phyloP scores from a whole-genome alignment of 1,140 invertebrate genomes.

The Lerema accius region DNA sequence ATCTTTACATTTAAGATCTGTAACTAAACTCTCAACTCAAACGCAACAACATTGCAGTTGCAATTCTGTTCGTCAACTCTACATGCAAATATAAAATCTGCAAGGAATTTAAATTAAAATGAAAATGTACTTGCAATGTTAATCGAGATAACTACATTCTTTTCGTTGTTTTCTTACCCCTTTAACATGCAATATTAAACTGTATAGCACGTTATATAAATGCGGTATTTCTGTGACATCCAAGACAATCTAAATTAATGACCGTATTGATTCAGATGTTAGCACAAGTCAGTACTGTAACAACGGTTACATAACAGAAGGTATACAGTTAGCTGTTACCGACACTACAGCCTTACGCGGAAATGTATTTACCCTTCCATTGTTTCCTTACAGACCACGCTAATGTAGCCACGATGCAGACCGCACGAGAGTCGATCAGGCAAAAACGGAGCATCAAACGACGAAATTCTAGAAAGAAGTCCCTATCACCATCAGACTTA shows the following conservation, averaged over 20 bases:
- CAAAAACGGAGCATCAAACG: constrained; percentile 77
- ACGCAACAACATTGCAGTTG: too few relatives aligned
- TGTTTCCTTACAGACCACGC: constrained; percentile 58
- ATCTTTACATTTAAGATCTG: too few relatives aligned
- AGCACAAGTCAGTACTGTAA: not conserved
- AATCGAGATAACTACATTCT: not conserved
- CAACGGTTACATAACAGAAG: constrained; percentile 15
- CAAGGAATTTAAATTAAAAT: constrained; percentile 21
- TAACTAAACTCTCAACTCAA: too few relatives aligned
- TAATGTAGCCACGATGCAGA: constrained; percentile 75
- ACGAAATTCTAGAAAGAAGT: constrained; percentile 80
- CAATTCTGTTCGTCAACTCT: constrained; percentile 13
- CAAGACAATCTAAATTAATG: not conserved
- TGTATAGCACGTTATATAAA: not conserved
- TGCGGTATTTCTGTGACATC: not conserved
- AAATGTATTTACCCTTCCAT: constrained; percentile 21
- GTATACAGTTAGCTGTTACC: constrained; percentile 17
- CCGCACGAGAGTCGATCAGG: constrained; percentile 67
- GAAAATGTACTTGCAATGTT: constrained; percentile 9
- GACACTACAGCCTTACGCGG: constrained; percentile 25
- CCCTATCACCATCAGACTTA: constrained; percentile 79
- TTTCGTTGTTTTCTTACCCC: not conserved
- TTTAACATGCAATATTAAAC: not conserved
- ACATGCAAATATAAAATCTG: constrained; percentile 21
- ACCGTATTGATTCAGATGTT: constrained; percentile 10